phyloP scores from a whole-genome alignment of 2,797 vertebrate genomes.

The Acanthurus leucopareius region DNA sequence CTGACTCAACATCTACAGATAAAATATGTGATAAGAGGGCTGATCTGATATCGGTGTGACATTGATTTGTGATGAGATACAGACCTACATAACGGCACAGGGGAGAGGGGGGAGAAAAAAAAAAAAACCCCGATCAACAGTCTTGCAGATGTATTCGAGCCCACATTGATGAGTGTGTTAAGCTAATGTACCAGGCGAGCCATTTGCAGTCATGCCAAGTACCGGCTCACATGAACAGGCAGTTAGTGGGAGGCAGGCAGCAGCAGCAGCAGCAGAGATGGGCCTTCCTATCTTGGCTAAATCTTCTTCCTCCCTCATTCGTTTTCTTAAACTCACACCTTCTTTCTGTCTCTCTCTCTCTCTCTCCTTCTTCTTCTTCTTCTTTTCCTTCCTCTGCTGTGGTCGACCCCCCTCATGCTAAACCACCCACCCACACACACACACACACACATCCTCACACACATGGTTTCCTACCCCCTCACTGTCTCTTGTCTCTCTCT shows the following conservation, averaged over 20 bases:
- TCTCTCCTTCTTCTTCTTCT: conserved; percentile 16
- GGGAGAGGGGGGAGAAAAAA: no score
- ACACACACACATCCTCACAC: conserved; percentile 20
- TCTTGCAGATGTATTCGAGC: conserved; percentile 66
- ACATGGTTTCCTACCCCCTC: conserved; percentile 50
- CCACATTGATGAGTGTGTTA: conserved; percentile 61
- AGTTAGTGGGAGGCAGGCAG: conserved; percentile 77
- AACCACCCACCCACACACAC: conserved; percentile 58
- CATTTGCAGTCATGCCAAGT: conserved; percentile 81
- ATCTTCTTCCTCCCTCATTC: conserved; percentile 62
- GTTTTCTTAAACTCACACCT: conserved; percentile 71
- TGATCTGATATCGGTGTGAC: conserved; percentile 61
- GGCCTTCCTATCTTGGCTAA: conserved; percentile 72
- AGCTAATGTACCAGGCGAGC: conserved; percentile 68
- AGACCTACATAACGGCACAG: conserved; percentile 15
- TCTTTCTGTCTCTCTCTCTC: conserved; percentile 50
- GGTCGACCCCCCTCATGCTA: conserved; percentile 45
- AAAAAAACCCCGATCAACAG: neutral
- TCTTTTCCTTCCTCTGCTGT: conserved; percentile 47
- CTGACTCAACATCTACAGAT: conserved; percentile 77
- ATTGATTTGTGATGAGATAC: conserved; percentile 56
- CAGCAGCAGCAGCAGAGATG: conserved; percentile 71
- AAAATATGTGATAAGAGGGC: conserved; percentile 63
- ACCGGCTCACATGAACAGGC: conserved; percentile 74
- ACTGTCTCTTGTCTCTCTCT: conserved; percentile 25